These are phyloP conservation scores for Drosophila greeni DNA, from an alignment of 2,888 invertebrate genomes.

Conservation along the genomic window DNA sequence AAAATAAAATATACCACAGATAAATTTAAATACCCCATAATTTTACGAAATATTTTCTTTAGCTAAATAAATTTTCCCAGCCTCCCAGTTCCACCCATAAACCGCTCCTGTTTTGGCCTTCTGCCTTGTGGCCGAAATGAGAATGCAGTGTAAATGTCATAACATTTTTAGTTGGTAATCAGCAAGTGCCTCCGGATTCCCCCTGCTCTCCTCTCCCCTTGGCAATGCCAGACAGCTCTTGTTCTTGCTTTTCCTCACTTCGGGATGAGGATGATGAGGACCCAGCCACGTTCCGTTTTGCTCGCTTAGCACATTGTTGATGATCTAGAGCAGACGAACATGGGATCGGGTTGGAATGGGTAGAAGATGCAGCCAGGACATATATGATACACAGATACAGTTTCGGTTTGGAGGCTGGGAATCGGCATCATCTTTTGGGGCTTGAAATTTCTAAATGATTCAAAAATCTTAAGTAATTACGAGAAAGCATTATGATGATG, in stretches of 20 bases:
- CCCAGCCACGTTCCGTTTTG: conserved; percentile 41
- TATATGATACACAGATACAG: neutral
- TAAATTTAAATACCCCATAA: neutral
- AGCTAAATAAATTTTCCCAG: neutral
- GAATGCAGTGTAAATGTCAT: conserved; percentile 67
- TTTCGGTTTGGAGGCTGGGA: conserved; percentile 14
- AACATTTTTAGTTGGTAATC: conserved; percentile 69
- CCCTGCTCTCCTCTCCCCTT: neutral
- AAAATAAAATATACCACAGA: too few relatives aligned
- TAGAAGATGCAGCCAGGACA: neutral
- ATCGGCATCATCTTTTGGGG: conserved; percentile 57
- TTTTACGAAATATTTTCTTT: neutral
- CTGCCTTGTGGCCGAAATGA: conserved; percentile 42
- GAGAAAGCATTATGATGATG: conserved; percentile 73
- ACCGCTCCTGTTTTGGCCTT: conserved; percentile 50
- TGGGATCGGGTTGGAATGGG: conserved; percentile 1
- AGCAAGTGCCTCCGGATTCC: conserved; percentile 27
- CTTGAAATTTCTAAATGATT: conserved; percentile 75
- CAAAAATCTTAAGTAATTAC: conserved; percentile 77
- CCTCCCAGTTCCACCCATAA: neutral
- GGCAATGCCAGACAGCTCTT: conserved; percentile 14
- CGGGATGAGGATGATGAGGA: conserved; percentile 5
- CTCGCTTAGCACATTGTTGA: conserved; percentile 67
- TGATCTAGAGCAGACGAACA: conserved; percentile 57
- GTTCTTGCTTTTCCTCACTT: neutral